Base-by-base conservation (phyloP, 2,888 invertebrate genomes). In the Chloromyia formosa region DNA sequence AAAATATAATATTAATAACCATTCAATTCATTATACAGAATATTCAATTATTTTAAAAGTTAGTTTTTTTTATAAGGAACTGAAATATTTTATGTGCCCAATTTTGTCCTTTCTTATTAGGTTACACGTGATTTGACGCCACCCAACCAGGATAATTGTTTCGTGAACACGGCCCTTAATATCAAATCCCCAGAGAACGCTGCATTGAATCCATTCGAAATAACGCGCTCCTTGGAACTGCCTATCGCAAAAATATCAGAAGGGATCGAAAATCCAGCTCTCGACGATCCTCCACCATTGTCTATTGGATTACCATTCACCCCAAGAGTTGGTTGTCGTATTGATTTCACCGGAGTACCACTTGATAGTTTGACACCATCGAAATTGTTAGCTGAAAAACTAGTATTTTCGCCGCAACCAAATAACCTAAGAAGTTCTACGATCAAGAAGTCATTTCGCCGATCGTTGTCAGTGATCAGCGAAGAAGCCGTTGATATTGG, bases 401-500 rank as follows among this genome's bases (percentile, higher is more conserved):
- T 85, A 10, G 82, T 84, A 0, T 84, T 85, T 60, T 83, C 83
- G 1, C 83, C 85, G 0, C 27, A 2, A 35, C 64, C 72, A 49
- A 75, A 77, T 4, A 74, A 74, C 1, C 71, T 79, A 1, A 83
- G 82, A 73, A 27, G 62, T 10, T 40, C 58, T 0, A 18, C 20
- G 0, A 14, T 4, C 1, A 58, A 66, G n/a, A 71, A 64, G 40
- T 27, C 20, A 16, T 64, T 61, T 27, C 58, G 74, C 1, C 75
- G 81, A 1, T 80, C 82, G 1, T 75, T 85, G 23, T 81, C 82
- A 1, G 81, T 83, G 7, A 82, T 84, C 2, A 83, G 81, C 40
- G 86, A 86, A 78, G 85, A 84, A 74, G 78, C 81, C 27, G 80
- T 84, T 79, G 84, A 85, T 74, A 85, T 86, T 76, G 85, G 83